Base-by-base conservation (phyloP, 2,797 vertebrate genomes). In the Sardinella longiceps region DNA sequence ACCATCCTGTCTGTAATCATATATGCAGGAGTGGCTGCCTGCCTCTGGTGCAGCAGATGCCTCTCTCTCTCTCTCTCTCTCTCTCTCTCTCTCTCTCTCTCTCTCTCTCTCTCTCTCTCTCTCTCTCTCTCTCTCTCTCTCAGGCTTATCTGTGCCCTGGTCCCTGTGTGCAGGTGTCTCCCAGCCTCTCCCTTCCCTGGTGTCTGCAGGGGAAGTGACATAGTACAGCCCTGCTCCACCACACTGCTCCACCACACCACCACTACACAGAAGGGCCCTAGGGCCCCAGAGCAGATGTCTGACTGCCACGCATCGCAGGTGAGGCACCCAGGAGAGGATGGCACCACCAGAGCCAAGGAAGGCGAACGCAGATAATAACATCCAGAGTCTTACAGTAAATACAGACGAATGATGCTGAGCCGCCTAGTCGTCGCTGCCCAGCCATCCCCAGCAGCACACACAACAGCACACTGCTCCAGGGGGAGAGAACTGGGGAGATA, bases 271-370 rank as follows among this genome's bases (percentile, higher is more conserved):
- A 33, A 70, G n/a, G n/a, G 43, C 63, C 28, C 63, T 12, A 1
- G 58, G 43, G 60, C 66, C 51, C 15, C 39, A 77, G 74, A 88
- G 74, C 83, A 87, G 81, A 88, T 86, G 85, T 84, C 63, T 86
- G 85, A 83, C 63, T 70, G 77, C 87, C 63, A 58, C 66, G 86
- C 45, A 81, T 46, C 82, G 82, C 83, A 87, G 84, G 83, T 87
- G 86, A 86, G 37, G 60, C 30, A 48, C 56, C 70, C 50, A 63
- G 18, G 80, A 70, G 82, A 83, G 39, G 48, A 37, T 83, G 81
- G 84, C 84, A 86, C 51, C 58, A 85, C 30, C 48, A 77, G 53
- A 39, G 63, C 63, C 66, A 45, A 9, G 56, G 45, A 14, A 14
- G 56, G 60, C 60, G 81, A 25, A 30, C 28, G 11, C 25, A 37